phyloP scores from a whole-genome alignment of 2,888 invertebrate species.

The Drosophila fungiperda region DNA sequence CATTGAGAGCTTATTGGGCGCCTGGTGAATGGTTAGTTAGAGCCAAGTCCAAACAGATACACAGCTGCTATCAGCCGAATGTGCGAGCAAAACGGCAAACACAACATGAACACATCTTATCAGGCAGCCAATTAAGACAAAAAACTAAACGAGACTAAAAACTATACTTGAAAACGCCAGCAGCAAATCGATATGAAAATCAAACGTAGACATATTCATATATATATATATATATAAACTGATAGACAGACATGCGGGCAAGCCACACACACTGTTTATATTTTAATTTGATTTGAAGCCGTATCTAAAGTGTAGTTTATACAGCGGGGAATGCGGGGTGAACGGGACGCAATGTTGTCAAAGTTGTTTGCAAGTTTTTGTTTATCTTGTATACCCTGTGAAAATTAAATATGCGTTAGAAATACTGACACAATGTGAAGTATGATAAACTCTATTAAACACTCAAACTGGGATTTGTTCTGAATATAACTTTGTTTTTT shows the following conservation, averaged over 20 bases:
- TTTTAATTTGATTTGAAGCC: constrained; percentile 71
- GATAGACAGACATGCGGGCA: constrained; percentile 40
- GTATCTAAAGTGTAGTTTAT: not conserved
- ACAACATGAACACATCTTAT: constrained; percentile 76
- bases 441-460: not conserved
- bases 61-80: constrained; percentile 35
- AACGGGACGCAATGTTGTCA: constrained; percentile 1
- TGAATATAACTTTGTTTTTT: not conserved
- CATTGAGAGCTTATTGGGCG: constrained; percentile 26
- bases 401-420: not conserved
- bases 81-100: constrained; percentile 53
- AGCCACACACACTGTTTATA: constrained; percentile 45
- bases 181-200: constrained; percentile 68
- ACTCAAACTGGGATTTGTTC: not conserved
- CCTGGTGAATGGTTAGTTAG: constrained; percentile 44
- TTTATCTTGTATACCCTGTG: constrained; percentile 14
- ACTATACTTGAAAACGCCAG: constrained; percentile 65
- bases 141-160: constrained; percentile 57
- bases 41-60: constrained; percentile 2
- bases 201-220: constrained; percentile 40
- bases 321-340: not conserved
- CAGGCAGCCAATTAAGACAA: constrained; percentile 76
- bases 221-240: constrained; percentile 6
- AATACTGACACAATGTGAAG: not conserved
- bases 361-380: constrained; percentile 14